phyloP scores from a whole-genome alignment of 1,140 invertebrate species.

The Drosophila bocki region DNA sequence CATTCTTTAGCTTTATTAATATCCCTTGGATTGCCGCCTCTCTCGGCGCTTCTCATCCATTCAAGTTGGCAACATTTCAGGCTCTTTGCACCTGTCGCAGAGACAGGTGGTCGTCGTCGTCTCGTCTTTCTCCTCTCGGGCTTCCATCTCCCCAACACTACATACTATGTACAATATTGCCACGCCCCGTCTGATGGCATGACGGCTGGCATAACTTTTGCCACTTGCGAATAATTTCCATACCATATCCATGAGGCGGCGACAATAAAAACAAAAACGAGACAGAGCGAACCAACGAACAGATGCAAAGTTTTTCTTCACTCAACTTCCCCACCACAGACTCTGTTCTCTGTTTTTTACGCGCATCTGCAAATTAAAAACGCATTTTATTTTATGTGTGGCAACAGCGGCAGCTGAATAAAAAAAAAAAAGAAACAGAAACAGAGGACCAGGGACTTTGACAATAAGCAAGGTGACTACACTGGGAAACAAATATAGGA shows the following conservation, averaged over 20 bases:
- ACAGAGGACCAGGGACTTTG: constrained; percentile 49
- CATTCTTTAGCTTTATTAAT: constrained; percentile 38
- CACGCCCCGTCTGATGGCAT: constrained; percentile 49
- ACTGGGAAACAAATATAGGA: constrained; percentile 11
- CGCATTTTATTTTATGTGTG: constrained; percentile 80
- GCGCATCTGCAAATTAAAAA: constrained; percentile 83
- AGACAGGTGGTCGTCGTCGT: constrained; percentile 60
- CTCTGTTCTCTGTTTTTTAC: constrained; percentile 52
- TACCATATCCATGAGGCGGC: constrained; percentile 54
- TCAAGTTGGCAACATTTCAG: constrained; percentile 5
- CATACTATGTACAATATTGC: constrained; percentile 24
- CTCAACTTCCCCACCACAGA: constrained; percentile 7
- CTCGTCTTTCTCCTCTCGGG: background rate
- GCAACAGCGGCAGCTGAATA: constrained; percentile 21
- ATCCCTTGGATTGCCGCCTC: constrained; percentile 8
- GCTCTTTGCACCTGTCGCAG: constrained; percentile 33
- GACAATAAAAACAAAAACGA: constrained; percentile 74
- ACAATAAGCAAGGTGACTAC: constrained; percentile 63
- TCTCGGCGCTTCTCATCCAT: constrained; percentile 22
- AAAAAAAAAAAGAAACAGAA: constrained; percentile 14
- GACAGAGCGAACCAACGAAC: constrained; percentile 28
- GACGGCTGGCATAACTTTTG: constrained; percentile 64
- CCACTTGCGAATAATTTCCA: constrained; percentile 78
- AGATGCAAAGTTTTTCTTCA: constrained; percentile 57
- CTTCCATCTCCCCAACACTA: constrained; percentile 3